Evolutionary conservation across 2,797 vertebrate species (phyloP).

Genomic region (Leptatherina wallacei): DNA sequence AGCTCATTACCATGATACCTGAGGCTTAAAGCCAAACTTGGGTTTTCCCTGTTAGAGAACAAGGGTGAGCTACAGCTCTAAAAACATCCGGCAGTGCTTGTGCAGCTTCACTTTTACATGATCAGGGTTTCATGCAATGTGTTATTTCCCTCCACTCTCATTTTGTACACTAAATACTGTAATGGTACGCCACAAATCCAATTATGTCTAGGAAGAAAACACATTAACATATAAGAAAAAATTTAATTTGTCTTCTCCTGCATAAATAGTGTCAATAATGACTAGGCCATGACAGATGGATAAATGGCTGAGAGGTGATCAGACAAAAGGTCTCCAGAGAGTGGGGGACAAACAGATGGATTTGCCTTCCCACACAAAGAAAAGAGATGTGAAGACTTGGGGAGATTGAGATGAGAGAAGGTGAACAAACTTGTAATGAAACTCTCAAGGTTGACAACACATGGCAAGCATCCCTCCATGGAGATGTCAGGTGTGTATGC

Average conservation of each 20-base stretch:
- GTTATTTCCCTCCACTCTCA: background rate
- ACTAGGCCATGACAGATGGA: conserved; percentile 54
- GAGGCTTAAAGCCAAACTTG: conserved; percentile 59
- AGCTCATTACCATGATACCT: conserved; percentile 75
- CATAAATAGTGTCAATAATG: conserved; percentile 32
- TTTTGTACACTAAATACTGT: conserved; percentile 29
- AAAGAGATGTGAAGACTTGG: conserved; percentile 18
- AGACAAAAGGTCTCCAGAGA: conserved; percentile 32
- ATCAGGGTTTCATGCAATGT: conserved; percentile 13
- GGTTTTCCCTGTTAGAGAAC: conserved; percentile 58
- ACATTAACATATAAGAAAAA: conserved; percentile 19
- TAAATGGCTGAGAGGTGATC: conserved; percentile 43
- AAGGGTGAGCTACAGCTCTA: conserved; percentile 23
- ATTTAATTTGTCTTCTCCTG: conserved; percentile 24
- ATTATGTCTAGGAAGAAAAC: conserved; percentile 27
- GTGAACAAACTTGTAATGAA: conserved; percentile 38
- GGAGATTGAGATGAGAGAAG: conserved; percentile 39
- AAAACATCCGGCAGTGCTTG: conserved; percentile 36
- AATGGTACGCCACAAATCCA: conserved; percentile 24
- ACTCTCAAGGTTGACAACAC: conserved; percentile 24
- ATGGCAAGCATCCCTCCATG: background rate
- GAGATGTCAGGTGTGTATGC: conserved; percentile 9
- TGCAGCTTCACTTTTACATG: conserved; percentile 19
- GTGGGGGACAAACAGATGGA: conserved; percentile 46
- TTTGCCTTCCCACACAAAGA: conserved; percentile 27